Evolutionary conservation across 2,113 vertebrate genomes (phyloP), one percentile per base, ranked within the genome.

Genomic region (Gambusia affinis): DNA sequence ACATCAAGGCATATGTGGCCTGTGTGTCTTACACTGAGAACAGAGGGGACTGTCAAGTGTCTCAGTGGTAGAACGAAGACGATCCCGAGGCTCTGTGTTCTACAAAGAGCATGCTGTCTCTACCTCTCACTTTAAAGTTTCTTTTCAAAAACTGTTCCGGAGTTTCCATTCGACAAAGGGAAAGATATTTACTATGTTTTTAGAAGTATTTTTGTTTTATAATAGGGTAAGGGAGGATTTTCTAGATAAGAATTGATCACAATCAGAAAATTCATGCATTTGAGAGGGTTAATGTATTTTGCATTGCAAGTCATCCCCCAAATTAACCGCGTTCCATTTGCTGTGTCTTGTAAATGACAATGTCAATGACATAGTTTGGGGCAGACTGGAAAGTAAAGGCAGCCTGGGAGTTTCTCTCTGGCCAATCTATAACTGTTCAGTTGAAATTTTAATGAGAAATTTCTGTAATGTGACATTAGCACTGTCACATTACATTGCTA

Each of bases 1-100:
- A 90, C 90, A 76, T 92, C 82, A 87, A 91, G 77, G 76, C 87
- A 85, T 85, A 85, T 83, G 83, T 57, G 67, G 71, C 73, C 30
- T 64, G 80, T 73, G 78, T 86, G 62, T 75, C 63, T 68, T 70
- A 64, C 24, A 35, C 60, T 17, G 77, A 80, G 83, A 86, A 78
- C 79, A 79, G 73, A 78, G 80, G 83, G 82, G 73, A 77, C 33
- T 77, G 77, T 84, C 60, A 71, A 78, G 80, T 79, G 72, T 79
- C 78, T 87, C 75, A 68, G 72, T 28, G 75, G 24, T 14, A 60
- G 30, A 78, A 65, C 60, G 63, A 64, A 47, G 64, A 75, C 82
- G 62, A 79, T 80, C 64, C 51, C 73, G 42, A 10, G 83, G 73
- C 80, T 57, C 63, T 4, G 37, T 44, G 47, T 64, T 70, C 54